These are phyloP conservation scores for Euthynnus affinis DNA, from an alignment of 2,797 vertebrate species.

Conservation along the genomic window DNA sequence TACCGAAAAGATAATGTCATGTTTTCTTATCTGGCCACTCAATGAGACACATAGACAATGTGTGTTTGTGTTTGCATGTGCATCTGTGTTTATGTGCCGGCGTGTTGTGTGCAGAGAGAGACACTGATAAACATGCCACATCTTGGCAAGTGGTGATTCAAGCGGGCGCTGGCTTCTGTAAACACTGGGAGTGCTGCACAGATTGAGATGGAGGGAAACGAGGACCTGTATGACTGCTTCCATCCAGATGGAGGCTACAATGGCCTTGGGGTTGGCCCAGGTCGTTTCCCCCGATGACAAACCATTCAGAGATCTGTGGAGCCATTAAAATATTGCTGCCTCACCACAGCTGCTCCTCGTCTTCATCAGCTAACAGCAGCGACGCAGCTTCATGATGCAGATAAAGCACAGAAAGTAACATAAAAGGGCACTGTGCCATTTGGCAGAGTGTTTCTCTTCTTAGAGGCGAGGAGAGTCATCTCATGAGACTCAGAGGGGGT, in stretches of 20 bases:
- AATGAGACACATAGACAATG: constrained; percentile 61
- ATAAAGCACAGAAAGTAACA: constrained; percentile 64
- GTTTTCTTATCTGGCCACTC: constrained; percentile 77
- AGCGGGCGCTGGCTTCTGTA: constrained; percentile 55
- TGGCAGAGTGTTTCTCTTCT: constrained; percentile 67
- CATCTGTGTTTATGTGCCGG: constrained; percentile 58
- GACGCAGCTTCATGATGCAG: constrained; percentile 39
- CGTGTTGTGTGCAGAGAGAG: constrained; percentile 51
- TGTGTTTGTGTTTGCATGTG: constrained; percentile 62
- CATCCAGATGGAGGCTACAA: constrained; percentile 69
- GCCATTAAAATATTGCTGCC: constrained; percentile 65
- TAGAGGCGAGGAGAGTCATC: constrained; percentile 56
- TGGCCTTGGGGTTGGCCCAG: constrained; percentile 65
- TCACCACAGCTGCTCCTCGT: constrained; percentile 63
- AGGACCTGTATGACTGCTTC: constrained; percentile 67
- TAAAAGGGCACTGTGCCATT: constrained; percentile 75
- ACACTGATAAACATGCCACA: constrained; percentile 71
- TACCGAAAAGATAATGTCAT: constrained; percentile 71
- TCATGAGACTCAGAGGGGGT: constrained; percentile 48
- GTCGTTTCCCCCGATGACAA: constrained; percentile 39
- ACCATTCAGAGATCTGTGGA: constrained; percentile 63
- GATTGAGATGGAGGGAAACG: constrained; percentile 71
- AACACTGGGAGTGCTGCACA: constrained; percentile 64
- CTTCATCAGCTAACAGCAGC: constrained; percentile 65
- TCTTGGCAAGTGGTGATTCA: constrained; percentile 73